Evolutionary conservation across 2,797 vertebrate genomes (phyloP).

Genomic region (Anguilla marmorata): DNA sequence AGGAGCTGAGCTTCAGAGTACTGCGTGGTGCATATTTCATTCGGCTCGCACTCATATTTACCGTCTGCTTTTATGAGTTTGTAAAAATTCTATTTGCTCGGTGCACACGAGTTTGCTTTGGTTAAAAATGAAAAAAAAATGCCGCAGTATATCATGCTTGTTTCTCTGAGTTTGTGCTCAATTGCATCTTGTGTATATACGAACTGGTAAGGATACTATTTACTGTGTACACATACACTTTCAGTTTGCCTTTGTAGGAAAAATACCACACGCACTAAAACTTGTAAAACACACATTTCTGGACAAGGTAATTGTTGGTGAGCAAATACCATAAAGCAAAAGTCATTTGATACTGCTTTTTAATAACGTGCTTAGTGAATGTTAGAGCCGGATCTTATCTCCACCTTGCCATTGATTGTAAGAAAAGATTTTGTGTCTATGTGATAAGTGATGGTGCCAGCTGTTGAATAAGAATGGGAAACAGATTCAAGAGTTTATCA

Average conservation of each 20-base stretch:
- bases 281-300: not conserved
- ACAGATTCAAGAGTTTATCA: not conserved
- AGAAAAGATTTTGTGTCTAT: not conserved
- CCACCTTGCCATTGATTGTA: slow-evolving; percentile 47
- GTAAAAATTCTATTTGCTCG: not conserved
- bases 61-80: not conserved
- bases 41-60: not conserved
- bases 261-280: not conserved
- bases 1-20: not conserved
- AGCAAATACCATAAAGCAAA: not conserved
- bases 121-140: not conserved
- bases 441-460: slow-evolving; percentile 20
- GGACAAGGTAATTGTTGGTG: not conserved
- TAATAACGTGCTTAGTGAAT: slow-evolving; percentile 31
- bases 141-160: not conserved
- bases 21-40: too few species aligned
- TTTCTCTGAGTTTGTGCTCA: not conserved
- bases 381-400: slow-evolving; percentile 57
- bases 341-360: not conserved
- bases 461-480: slow-evolving; percentile 2
- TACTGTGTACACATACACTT: not conserved
- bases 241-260: not conserved
- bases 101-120: not conserved
- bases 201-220: not conserved
- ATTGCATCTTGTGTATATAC: not conserved